phyloP scores from a whole-genome alignment of 2,888 invertebrate species.

The Lasioglossum villosulum region DNA sequence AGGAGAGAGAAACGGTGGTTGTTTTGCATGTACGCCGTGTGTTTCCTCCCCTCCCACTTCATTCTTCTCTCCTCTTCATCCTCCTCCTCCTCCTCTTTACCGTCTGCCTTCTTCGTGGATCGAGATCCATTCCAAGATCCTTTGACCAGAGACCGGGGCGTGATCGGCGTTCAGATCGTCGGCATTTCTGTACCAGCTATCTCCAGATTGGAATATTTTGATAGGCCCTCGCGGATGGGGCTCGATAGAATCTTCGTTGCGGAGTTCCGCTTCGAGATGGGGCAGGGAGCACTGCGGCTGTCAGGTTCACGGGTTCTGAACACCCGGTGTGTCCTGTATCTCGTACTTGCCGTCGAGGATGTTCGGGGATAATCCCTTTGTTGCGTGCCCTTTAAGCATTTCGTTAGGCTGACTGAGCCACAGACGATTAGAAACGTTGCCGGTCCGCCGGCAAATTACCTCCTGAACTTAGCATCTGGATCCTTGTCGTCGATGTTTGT shows the following conservation, averaged over 20 bases:
- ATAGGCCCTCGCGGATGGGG: slow-evolving; percentile 27
- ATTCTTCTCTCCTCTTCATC: neutral
- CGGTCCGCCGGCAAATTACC: neutral
- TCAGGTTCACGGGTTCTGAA: slow-evolving; percentile 3
- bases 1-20: slow-evolving; percentile 59
- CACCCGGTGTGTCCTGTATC: neutral
- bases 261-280: neutral
- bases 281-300: neutral
- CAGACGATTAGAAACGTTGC: neutral
- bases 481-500: neutral
- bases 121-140: slow-evolving; percentile 55
- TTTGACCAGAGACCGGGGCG: slow-evolving; percentile 42
- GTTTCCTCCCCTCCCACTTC: slow-evolving; percentile 5
- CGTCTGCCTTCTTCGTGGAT: slow-evolving; percentile 26
- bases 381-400: neutral
- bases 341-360: neutral
- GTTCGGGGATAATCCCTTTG: neutral
- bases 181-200: slow-evolving; percentile 17
- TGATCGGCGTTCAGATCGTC: slow-evolving; percentile 32
- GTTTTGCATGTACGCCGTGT: slow-evolving; percentile 57
- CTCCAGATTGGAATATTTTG: slow-evolving; percentile 40
- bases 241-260: slow-evolving; percentile 39
- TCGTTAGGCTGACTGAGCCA: neutral
- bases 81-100: neutral
- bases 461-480: neutral